Percentiles rank a stretch among this genome's conserved stretches.
Evolutionary conservation across 2,113 vertebrate genomes (phyloP).

Genomic region (Tupaia tana): DNA sequence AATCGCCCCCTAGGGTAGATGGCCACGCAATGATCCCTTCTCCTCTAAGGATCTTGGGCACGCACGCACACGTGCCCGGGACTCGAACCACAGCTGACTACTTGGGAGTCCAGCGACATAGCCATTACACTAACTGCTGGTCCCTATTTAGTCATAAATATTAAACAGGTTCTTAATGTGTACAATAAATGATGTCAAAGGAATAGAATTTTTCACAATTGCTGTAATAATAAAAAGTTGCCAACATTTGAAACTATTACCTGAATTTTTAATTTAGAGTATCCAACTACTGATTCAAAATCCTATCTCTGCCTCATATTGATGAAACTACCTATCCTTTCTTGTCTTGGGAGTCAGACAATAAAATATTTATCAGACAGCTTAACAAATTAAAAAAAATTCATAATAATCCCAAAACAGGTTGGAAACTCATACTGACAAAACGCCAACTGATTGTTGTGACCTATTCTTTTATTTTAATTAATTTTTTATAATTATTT

Average conservation of each 20-base stretch:
- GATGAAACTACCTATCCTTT: background rate
- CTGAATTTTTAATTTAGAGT: conserved; percentile 25
- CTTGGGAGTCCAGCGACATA: too few species aligned
- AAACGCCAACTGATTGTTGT: background rate
- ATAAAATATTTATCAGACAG: background rate
- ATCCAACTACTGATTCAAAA: background rate
- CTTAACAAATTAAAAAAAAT: background rate
- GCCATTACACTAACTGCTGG: too few species aligned
- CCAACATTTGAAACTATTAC: background rate
- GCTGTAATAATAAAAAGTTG: background rate
- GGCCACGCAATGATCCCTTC: too few species aligned
- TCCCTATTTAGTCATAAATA: background rate
- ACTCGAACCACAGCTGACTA: too few species aligned
- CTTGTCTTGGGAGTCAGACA: background rate
- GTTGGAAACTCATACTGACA: background rate
- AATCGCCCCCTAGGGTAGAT: too few species aligned
- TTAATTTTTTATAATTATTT: too few species aligned
- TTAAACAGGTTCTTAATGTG: background rate
- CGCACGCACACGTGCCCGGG: too few species aligned
- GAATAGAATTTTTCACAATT: conserved; percentile 6
- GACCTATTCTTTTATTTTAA: background rate
- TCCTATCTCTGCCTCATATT: background rate
- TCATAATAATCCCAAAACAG: background rate
- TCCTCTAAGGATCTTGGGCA: too few species aligned
- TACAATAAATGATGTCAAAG: background rate